Evolutionary conservation across 2,797 vertebrate genomes (phyloP), one percentile per base, ranked within the genome.

Genomic region (Tauraco hartlaubi): DNA sequence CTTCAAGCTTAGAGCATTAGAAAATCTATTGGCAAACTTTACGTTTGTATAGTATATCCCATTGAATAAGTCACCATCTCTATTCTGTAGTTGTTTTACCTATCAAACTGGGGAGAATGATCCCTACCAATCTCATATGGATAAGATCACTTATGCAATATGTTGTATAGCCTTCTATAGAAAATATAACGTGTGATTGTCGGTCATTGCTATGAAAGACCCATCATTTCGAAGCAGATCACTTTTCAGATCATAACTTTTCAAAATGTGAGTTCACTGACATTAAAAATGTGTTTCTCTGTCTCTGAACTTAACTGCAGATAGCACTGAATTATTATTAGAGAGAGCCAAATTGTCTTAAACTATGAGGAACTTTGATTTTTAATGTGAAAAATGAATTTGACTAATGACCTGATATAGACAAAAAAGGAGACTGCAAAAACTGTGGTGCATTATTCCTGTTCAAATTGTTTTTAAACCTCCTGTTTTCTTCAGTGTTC

Each of bases 401-500:
- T 92, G 67, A 84, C 61, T 96, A 90, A 63, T 88, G 29, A 76
- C 41, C 87, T 93, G 63, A 71, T 79, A 37, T 9, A 88, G 52
- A 78, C 91, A 91, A 68, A 89, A 90, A 96, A 95, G 58, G 11
- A 79, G 28, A 92, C 81, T 64, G 77, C 72, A 97, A 95, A 92
- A 91, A 46, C 78, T 81, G 90, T 68, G 43, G 51, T 7, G 37
- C 59, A 74, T 96, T 95, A 72, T 43, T 97, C 75, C 87, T 77
- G 71, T 93, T 97, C 88, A 78, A 28, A 54, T 54, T 79, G 55
- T 55, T 96, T 96, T 96, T 64, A 93, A 92, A 89, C 67, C 26
- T 94, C 61, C 83, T 79, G 46, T 90, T 97, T 97, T 91, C 89
- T 88, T 90, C 73, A 93, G 41, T 75, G 85, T 88, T 83, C 88